Base-by-base conservation (phyloP, 2,113 vertebrate genomes). In the Antennarius striatus region DNA sequence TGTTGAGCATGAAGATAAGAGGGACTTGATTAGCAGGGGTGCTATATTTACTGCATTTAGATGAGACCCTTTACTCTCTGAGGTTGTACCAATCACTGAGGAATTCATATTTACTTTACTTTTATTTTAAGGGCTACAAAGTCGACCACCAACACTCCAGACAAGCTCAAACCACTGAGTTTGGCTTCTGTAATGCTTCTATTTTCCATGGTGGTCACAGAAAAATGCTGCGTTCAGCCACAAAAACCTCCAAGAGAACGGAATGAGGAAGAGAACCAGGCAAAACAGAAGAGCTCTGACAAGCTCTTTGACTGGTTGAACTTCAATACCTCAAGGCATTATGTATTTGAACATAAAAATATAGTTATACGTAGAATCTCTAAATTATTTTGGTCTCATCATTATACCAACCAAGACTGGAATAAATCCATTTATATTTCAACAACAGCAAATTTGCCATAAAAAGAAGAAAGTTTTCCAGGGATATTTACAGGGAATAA, bases 1-100 rank as follows among this genome's bases (percentile, higher is more conserved):
- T 85, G 84, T 81, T 15, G 8, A 61, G 78, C 51, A 52, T 73
- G 50, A 75, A 84, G 88, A 91, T 89, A 91, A 88, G 78, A 77
- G 52, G 63, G 66, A 66, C 52, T 81, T 81, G 82, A 87, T 87
- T 86, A 85, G 79, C 67, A 47, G 54, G 36, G 63, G 43, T 43
- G 56, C 83, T 88, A 91, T 87, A 84, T 88, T 87, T 90, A 84
- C 83, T 56, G 46, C 77, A 73, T 77, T 76, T 84, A 83, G 71
- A 76, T 48, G 30, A 47, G 69, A 73, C 51, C 54, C 53, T 69
- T 82, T 63, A 63, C 67, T 70, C 80, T 83, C 59, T 54, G 48
- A 55, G 63, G 63, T 67, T 52, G 49, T 74, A 49, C 9, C 3
- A 29, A 64, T 22, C 22, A 22, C 22, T 22, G 32, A 36, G 32